A percentile compares a stretch with the other conserved stretches of the same genome.
Conservation (phyloP, 1,140 invertebrate species). For the Forficula auricularia region DNA sequence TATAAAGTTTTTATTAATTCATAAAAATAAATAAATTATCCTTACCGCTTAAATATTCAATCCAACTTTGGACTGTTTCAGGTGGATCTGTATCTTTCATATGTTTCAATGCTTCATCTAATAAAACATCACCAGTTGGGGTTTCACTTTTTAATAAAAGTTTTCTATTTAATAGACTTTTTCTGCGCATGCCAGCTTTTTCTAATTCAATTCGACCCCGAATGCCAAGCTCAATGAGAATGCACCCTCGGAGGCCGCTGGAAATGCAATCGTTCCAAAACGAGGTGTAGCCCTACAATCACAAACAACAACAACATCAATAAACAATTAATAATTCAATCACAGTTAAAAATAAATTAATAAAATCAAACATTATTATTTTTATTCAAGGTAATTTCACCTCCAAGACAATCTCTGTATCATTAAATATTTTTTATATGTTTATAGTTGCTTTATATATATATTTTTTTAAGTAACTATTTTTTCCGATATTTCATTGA, state of each 20-base stretch:
- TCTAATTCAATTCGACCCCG: slow-evolving; percentile 90
- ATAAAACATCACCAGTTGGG: slow-evolving; percentile 89
- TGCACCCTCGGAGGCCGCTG: slow-evolving; percentile 92
- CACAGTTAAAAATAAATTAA: too few relatives aligned
- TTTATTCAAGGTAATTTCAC: too few relatives aligned
- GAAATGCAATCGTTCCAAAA: slow-evolving; percentile 99
- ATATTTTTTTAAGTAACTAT: too few relatives aligned
- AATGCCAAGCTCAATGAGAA: slow-evolving; percentile 90
- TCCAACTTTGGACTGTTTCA: slow-evolving; percentile 97
- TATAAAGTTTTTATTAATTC: too few relatives aligned
- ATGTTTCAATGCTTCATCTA: slow-evolving; percentile 97
- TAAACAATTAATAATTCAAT: too few relatives aligned
- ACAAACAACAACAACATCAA: slow-evolving; percentile 16
- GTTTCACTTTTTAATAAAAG: slow-evolving; percentile 64
- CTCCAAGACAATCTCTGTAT: too few relatives aligned
- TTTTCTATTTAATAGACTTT: slow-evolving; percentile 72
- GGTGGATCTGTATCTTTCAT: slow-evolving; percentile 93
- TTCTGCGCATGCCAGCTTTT: slow-evolving; percentile 86
- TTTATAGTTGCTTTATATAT: too few relatives aligned
- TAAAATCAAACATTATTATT: too few relatives aligned
- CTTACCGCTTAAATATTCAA: slow-evolving; percentile 96
- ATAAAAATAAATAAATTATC: too few relatives aligned
- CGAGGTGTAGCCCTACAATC: slow-evolving; percentile 88
- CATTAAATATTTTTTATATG: too few relatives aligned
- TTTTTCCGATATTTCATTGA: too few relatives aligned